A percentile compares a stretch with the other conserved stretches of the same genome.
Evolutionary conservation across 2,888 invertebrate species (phyloP).

Genomic region (Carpatolechia fugitivella): DNA sequence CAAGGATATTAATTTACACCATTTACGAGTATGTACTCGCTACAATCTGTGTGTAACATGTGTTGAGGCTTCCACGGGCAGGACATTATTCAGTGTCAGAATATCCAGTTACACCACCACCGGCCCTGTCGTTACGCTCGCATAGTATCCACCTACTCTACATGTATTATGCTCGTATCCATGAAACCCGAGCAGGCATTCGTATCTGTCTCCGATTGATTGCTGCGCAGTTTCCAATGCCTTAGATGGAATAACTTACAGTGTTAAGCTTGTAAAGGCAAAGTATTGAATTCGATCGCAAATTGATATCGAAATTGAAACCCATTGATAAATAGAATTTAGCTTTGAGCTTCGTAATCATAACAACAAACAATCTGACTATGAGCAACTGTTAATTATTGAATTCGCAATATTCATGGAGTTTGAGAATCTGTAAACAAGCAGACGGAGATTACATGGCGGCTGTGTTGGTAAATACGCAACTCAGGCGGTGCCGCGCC

Average conservation of each 20-base stretch:
- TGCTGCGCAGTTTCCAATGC: background rate
- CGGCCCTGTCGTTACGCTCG: slow-evolving; percentile 1
- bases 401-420: slow-evolving; percentile 4
- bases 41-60: slow-evolving; percentile 6
- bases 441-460: slow-evolving; percentile 23
- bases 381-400: background rate
- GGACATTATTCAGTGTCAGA: slow-evolving; percentile 28
- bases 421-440: slow-evolving; percentile 13
- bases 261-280: background rate
- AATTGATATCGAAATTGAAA: background rate
- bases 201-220: background rate
- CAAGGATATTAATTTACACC: slow-evolving; percentile 3
- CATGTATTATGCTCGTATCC: background rate
- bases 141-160: background rate
- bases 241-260: background rate
- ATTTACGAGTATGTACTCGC: background rate
- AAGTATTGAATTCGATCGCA: background rate
- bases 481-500: slow-evolving; percentile 35
- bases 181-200: background rate
- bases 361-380: background rate
- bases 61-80: slow-evolving; percentile 8
- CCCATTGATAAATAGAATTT: background rate
- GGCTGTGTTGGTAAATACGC: slow-evolving; percentile 49
- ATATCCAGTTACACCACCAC: slow-evolving; percentile 30
- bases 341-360: too few species aligned